Percentiles rank a stretch among this genome's conserved stretches.
phyloP scores from a whole-genome alignment of 2,113 vertebrate genomes.

The Pseudorhombus dupliciocellatus region DNA sequence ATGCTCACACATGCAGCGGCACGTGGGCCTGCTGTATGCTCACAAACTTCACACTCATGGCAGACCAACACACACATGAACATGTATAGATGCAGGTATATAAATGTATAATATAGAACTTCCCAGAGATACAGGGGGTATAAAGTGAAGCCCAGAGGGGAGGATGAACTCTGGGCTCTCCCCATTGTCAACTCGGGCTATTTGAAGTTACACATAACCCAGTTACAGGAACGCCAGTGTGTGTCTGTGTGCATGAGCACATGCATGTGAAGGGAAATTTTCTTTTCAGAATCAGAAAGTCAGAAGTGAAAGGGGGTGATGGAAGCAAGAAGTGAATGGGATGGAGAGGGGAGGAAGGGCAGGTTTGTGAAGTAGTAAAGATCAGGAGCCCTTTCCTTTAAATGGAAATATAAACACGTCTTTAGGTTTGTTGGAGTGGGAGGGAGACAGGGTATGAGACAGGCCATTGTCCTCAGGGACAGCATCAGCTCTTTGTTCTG shows the following conservation, averaged over 20 bases:
- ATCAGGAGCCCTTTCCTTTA: conserved; percentile 29
- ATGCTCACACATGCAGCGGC: conserved; percentile 52
- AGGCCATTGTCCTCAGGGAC: conserved; percentile 60
- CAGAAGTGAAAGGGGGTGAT: conserved; percentile 61
- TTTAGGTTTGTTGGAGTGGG: conserved; percentile 23
- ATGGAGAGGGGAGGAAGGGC: conserved; percentile 14
- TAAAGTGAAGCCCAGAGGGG: conserved; percentile 40
- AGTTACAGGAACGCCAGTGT: conserved; percentile 61
- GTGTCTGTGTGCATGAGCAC: conserved; percentile 32
- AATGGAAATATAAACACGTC: conserved; percentile 27
- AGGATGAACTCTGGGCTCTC: conserved; percentile 72
- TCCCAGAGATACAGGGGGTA: conserved; percentile 15
- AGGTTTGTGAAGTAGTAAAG: conserved; percentile 9
- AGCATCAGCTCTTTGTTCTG: conserved; percentile 66
- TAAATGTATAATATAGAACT: not conserved
- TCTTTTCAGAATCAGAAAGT: conserved; percentile 50
- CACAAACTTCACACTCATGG: conserved; percentile 5
- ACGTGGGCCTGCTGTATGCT: conserved; percentile 44
- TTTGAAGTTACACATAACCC: conserved; percentile 81
- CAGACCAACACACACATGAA: not conserved
- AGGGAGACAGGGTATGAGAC: conserved; percentile 43
- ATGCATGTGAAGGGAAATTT: conserved; percentile 45
- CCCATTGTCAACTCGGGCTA: conserved; percentile 74
- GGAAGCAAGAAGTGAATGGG: conserved; percentile 40
- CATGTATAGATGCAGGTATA: conserved; percentile 2